Evolutionary conservation across 2,888 invertebrate species (phyloP).

Genomic region (Tenthredo mesomela): DNA sequence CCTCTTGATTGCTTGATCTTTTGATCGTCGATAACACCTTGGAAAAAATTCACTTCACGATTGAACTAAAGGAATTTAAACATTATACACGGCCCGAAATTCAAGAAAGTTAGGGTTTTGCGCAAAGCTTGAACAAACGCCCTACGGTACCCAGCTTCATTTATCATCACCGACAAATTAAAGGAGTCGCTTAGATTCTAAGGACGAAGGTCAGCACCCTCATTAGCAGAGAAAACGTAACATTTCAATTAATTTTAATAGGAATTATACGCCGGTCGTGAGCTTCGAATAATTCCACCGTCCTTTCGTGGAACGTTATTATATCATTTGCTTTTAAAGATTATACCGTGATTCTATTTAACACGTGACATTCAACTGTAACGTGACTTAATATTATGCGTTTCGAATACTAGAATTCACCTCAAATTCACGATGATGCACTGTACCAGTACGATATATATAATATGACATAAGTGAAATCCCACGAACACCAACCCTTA

Average conservation of each 20-base stretch:
- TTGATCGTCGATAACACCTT: not conserved
- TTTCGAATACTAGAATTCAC: not conserved
- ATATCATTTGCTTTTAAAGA: not conserved
- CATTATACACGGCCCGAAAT: not conserved
- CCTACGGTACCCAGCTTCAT: not conserved
- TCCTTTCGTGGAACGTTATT: not conserved
- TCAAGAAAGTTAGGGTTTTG: not conserved
- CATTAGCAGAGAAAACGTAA: not conserved
- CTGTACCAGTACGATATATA: not conserved
- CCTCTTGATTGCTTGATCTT: not conserved
- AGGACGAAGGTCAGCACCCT: conserved; percentile 11
- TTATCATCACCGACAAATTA: conserved; percentile 21
- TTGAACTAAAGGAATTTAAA: not conserved
- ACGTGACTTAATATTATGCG: not conserved
- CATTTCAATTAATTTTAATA: conserved; percentile 26
- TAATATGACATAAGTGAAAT: not conserved
- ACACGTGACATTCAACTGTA: not conserved
- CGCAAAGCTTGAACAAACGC: not conserved
- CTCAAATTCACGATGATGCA: not conserved
- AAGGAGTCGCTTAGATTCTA: not conserved
- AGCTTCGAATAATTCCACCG: not conserved
- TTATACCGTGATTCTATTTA: not conserved
- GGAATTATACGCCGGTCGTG: not conserved
- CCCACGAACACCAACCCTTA: not conserved
- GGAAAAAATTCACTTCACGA: not conserved